Evolutionary conservation across 2,888 invertebrate species (phyloP).

Genomic region (Eristalis arbustorum): DNA sequence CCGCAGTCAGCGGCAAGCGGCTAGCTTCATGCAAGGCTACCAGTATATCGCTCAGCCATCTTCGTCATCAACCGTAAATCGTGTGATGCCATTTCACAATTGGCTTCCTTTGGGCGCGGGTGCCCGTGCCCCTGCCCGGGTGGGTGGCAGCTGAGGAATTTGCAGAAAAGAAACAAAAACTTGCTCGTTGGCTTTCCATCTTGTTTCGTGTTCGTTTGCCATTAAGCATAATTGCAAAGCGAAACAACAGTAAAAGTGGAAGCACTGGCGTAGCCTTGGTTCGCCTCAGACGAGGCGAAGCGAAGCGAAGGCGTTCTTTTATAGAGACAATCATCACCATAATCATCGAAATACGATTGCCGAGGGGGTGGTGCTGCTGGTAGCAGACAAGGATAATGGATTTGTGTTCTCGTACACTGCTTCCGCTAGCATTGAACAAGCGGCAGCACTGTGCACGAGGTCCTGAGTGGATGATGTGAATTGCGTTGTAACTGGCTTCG

Average conservation of each 20-base stretch:
- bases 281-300: neutral
- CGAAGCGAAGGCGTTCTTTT: slow-evolving; percentile 39
- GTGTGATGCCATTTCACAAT: slow-evolving; percentile 37
- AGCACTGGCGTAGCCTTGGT: slow-evolving; percentile 30
- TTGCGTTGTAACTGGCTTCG: slow-evolving; percentile 37
- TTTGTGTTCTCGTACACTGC: slow-evolving; percentile 1
- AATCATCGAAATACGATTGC: slow-evolving; percentile 5
- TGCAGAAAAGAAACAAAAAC: slow-evolving; percentile 18
- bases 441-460: neutral
- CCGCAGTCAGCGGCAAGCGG: neutral
- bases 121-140: neutral
- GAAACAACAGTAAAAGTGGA: slow-evolving; percentile 20
- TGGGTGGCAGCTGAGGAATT: neutral
- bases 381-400: neutral
- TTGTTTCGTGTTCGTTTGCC: slow-evolving; percentile 61
- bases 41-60: slow-evolving; percentile 7
- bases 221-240: slow-evolving; percentile 49
- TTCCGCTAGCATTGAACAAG: slow-evolving; percentile 27
- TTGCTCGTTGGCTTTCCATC: slow-evolving; percentile 48
- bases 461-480: slow-evolving; percentile 38
- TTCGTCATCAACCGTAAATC: slow-evolving; percentile 33
- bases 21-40: neutral
- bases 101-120: neutral
- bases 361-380: neutral
- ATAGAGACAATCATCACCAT: slow-evolving; percentile 35